Evolutionary conservation across 2,888 invertebrate species (phyloP), one percentile per base, ranked within the genome.

Genomic region (Volucella zonaria): DNA sequence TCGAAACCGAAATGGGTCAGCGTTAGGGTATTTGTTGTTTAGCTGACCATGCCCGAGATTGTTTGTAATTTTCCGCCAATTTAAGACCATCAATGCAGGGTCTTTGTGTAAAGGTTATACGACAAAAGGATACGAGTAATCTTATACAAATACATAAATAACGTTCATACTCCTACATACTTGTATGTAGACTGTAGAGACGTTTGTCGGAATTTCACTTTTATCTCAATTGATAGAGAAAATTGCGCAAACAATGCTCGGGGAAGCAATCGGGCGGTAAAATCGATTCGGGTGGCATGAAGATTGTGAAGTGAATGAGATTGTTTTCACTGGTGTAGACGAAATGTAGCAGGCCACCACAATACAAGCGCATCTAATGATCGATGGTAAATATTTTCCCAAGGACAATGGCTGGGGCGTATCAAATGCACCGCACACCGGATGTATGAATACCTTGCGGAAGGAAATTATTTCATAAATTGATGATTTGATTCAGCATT

Each of bases 11-110:
- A 81, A 77, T 85, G 64, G 81, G 76, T 85, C 85, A 81, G 62
- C 40, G 40, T 43, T 6, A 68, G 49, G 9, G 56, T 66, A 38
- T 23, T 71, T 76, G 54, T 80, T 85, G 64, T 52, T 54, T 6
- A n/a, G 73, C 81, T 76, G 76, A 85, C 85, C 80, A 62, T 81
- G 68, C 52, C 52, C 73, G 59, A 76, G 81, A 76, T 77, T 85
- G 85, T 85, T 85, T 85, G 85, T 85, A 81, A 81, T 85, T 85
- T 81, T 81, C 85, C 85, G 76, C 76, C 85, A 81, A 81, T 85
- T 85, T 77, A 51, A 68, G 15, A 66, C 23, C 49, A 42, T 70
- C 61, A 59, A 54, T 42, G 47, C 56, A 38, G 23, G 15, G 3
- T 12, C 18, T 42, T 31, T 31, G 31, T 42, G 40, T 40, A 59